Evolutionary conservation across 2,888 invertebrate species (phyloP).

Genomic region (Lycocerus yunnanus): DNA sequence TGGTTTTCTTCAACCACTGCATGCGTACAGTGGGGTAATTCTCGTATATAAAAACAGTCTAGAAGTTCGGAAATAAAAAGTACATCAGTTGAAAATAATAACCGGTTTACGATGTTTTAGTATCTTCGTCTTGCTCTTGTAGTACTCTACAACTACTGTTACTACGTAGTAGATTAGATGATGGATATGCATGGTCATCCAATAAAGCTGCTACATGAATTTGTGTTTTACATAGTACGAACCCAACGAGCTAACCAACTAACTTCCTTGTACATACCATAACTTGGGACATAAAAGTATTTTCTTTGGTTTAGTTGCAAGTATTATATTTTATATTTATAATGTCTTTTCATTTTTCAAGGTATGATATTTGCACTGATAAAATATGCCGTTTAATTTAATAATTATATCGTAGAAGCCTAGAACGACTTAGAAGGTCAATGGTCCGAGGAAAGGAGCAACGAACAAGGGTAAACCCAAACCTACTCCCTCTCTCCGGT

Average conservation of each 20-base stretch:
- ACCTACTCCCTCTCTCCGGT: constrained; percentile 38
- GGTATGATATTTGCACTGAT: constrained; percentile 32
- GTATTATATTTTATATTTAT: background rate
- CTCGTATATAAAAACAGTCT: constrained; percentile 47
- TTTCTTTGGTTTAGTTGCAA: background rate
- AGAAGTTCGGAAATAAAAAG: constrained; percentile 53
- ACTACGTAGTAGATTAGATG: constrained; percentile 52
- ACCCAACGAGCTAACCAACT: constrained; percentile 4
- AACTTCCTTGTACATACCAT: constrained; percentile 16
- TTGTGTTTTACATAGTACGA: constrained; percentile 13
- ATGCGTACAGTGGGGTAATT: constrained; percentile 51
- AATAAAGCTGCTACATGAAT: constrained; percentile 20
- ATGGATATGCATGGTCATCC: constrained; percentile 38
- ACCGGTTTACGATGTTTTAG: constrained; percentile 51
- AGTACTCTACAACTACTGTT: constrained; percentile 55
- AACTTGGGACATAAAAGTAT: background rate
- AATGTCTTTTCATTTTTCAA: background rate
- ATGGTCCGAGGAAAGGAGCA: constrained; percentile 43
- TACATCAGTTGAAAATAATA: constrained; percentile 56
- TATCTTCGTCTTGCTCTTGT: constrained; percentile 49
- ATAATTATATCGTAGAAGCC: constrained; percentile 38
- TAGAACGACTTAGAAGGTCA: constrained; percentile 43
- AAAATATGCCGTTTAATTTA: constrained; percentile 32
- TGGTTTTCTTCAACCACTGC: constrained; percentile 48
- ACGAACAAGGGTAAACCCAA: constrained; percentile 41